A percentile compares a stretch with the other conserved stretches of the same genome.
Conservation (phyloP, 1,140 invertebrate genomes). For the Cataglyphis hispanica region DNA sequence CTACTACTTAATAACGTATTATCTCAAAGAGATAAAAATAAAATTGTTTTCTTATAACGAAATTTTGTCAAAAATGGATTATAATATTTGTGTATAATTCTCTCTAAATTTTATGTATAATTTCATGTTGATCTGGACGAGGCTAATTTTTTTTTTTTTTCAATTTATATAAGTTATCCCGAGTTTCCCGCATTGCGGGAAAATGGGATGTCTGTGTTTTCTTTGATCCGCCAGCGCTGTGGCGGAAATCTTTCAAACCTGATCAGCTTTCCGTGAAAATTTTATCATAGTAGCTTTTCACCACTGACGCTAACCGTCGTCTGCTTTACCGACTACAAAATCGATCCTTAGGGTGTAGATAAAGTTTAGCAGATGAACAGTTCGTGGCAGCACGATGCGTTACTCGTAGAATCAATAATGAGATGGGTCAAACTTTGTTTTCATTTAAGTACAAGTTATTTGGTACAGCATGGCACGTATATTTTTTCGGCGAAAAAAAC, state of each 20-base stretch:
- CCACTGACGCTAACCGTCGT: slow-evolving; percentile 27
- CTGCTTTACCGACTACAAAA: slow-evolving; percentile 54
- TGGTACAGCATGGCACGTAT: not conserved
- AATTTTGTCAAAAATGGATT: not conserved
- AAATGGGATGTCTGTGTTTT: not conserved
- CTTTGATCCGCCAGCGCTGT: not conserved
- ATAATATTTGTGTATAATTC: not conserved
- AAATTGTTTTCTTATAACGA: not conserved
- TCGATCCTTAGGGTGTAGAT: slow-evolving; percentile 1
- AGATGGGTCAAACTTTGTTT: slow-evolving; percentile 43
- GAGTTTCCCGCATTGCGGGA: slow-evolving; percentile 35
- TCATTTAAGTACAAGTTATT: slow-evolving; percentile 7
- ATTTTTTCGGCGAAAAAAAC: not conserved
- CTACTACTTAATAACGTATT: not conserved
- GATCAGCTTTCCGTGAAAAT: slow-evolving; percentile 22
- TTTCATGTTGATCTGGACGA: not conserved
- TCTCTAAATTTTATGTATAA: not conserved
- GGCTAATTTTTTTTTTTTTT: not conserved
- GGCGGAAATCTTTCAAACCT: slow-evolving; percentile 25
- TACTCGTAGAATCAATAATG: slow-evolving; percentile 38
- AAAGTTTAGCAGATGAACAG: slow-evolving; percentile 14
- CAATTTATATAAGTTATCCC: not conserved
- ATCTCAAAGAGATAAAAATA: not conserved
- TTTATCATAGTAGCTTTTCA: not conserved
- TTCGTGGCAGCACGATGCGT: slow-evolving; percentile 43